Evolutionary conservation across 2,888 invertebrate genomes (phyloP), one percentile per base, ranked within the genome.

Genomic region (Sisyra nigra): DNA sequence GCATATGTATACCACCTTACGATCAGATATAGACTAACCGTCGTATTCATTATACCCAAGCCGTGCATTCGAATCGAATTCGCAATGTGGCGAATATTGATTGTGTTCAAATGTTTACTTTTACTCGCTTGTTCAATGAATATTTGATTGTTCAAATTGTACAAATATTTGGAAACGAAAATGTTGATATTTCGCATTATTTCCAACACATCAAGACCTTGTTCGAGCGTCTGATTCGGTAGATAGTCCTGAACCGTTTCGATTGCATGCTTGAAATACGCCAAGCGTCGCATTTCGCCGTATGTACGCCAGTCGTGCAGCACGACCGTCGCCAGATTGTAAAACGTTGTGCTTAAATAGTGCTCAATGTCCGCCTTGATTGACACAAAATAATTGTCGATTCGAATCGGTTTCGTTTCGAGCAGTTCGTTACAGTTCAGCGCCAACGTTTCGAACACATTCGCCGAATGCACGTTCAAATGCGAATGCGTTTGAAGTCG

Each of bases 271-370:
- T 92, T 88, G 52, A 86, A 76, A 54, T 72, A 72, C 0, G 94
- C 97, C 60, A 97, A 72, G 57, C 85, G 82, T 46, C 93, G 74
- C 97, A 98, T 98, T 65, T 92, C 89, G 13, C 89, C 84, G 58
- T 98, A 98, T 0, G 92, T 93, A 61, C 84, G 86, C 92, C 96
- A 97, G 62, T 98, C 94, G 52, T 97, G 93, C 37, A 96, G 67
- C 6, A 96, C 93, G 24, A 98, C 92, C 2, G 96, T 92, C 1
- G 96, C 96, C 53, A 97, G 69, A 67, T 97, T 96, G 63, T 98
- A 98, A 65, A 96, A 97, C 58, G 87, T 92, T 50, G 77, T 80
- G 54, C 93, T 91, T 49, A 98, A 71, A 63, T 96, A 94, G 57
- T 87, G 80, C 59, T 94, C 94, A 7, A 92, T 78, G 41, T 59